Evolutionary conservation across 2,888 invertebrate genomes (phyloP).

Genomic region (Amphiduros pacificus): DNA sequence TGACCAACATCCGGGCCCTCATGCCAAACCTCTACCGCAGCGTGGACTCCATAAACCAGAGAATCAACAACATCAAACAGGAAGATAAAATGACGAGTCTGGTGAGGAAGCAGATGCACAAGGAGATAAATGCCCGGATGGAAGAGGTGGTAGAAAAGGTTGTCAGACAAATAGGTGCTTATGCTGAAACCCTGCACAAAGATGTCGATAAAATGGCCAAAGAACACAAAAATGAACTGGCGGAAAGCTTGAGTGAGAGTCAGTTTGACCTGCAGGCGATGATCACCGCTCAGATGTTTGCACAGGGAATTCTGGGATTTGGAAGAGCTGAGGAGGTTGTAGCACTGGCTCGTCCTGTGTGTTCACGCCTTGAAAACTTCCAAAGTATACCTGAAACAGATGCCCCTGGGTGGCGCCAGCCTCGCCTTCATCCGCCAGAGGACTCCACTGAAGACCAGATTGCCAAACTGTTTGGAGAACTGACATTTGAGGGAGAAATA

Average conservation of each 20-base stretch:
- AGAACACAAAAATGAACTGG: conserved; percentile 28
- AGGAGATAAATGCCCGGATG: conserved; percentile 31
- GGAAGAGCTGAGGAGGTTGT: conserved; percentile 35
- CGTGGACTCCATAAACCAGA: conserved; percentile 26
- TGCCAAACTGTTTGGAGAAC: conserved; percentile 26
- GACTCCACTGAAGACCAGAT: conserved; percentile 18
- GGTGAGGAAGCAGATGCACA: conserved; percentile 29
- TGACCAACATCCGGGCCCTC: conserved; percentile 15
- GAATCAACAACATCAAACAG: conserved; percentile 27
- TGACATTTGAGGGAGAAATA: conserved; percentile 36
- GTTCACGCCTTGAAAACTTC: conserved; percentile 26
- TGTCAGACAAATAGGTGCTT: conserved; percentile 27
- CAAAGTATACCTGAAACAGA: conserved; percentile 23
- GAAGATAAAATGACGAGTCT: conserved; percentile 32
- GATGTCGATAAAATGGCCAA: conserved; percentile 33
- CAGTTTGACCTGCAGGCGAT: conserved; percentile 27
- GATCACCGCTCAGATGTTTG: conserved; percentile 25
- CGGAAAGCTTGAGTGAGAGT: conserved; percentile 22
- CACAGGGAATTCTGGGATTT: conserved; percentile 30
- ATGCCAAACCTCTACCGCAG: conserved; percentile 22
- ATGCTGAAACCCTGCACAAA: conserved; percentile 31
- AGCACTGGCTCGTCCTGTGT: conserved; percentile 29
- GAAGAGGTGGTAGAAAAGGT: conserved; percentile 29
- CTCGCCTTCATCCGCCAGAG: conserved; percentile 30
- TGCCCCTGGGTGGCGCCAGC: conserved; percentile 32